Base-by-base conservation (phyloP, 2,888 invertebrate genomes). In the Caenorhabditis afra region DNA sequence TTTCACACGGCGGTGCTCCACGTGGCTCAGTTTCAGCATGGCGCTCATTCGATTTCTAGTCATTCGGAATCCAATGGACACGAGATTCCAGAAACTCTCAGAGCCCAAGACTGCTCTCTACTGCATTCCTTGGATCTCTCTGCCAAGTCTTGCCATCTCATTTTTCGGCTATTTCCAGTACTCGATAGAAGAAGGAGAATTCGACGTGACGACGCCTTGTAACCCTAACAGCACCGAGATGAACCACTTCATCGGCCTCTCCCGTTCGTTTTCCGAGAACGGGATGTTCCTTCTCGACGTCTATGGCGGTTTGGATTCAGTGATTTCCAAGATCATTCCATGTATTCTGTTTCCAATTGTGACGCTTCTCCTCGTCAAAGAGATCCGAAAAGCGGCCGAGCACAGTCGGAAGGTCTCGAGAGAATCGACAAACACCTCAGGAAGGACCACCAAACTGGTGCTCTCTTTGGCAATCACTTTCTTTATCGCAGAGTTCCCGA, bases 291-390 rank as follows among this genome's bases (percentile, higher is more conserved):
- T 47, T 47, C 18, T 47, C 3, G 16, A 47, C 7, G 10, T 18
- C 2, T 47, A n/a, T 16, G 10, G 4, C 14, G n/a, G 3, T 5
- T n/a, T 29, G 2, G 52, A 52, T 18, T 10, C 16, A 18, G 16
- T 16, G 4, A 39, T 50, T 10, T 64, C 22, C 49, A 49, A 65
- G 55, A 7, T 53, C 0, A 55, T 65, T 45, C 65, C 65, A 1
- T 65, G 65, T 35, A 7, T 55, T n/a, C 47, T 66, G 1, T 66
- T 47, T 37, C 65, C 65, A 7, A 66, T 66, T 11, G 18, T 47
- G 12, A 55, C 65, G 4, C 3, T 66, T 7, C 35, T 66, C 2
- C 16, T 66, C 8, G n/a, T 66, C n/a, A 20, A 20, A 0, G 65
- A 66, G 45, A 14, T 66, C 10, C 22, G 55, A 12, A 55, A 55